A percentile compares a stretch with the other conserved stretches of the same genome.
These are phyloP conservation scores for Pluvialis apricaria DNA, from an alignment of 2,113 vertebrate species.

Conservation along the genomic window DNA sequence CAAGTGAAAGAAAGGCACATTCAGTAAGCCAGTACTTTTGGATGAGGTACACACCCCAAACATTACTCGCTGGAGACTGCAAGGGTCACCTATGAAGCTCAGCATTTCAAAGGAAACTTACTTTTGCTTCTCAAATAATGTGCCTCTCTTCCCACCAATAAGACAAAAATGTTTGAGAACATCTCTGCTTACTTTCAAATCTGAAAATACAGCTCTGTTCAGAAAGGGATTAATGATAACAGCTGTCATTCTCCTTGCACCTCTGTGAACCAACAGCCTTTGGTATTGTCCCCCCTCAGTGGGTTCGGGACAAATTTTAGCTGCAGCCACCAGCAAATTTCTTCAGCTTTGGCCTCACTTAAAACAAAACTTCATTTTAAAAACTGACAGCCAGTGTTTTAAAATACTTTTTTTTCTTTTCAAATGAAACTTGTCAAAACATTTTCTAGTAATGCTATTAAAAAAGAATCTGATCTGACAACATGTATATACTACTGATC, in stretches of 20 bases:
- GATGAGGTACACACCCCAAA: not conserved
- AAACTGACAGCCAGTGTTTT: not conserved
- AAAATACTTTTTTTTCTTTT: not conserved
- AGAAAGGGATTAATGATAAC: not conserved
- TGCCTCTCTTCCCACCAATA: not conserved
- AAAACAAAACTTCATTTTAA: not conserved
- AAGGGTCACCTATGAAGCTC: not conserved
- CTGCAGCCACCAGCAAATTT: not conserved
- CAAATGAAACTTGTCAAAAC: not conserved
- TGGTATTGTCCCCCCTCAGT: not conserved
- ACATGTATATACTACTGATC: not conserved
- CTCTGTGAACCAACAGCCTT: not conserved
- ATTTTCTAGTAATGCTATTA: not conserved
- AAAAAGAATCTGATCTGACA: not conserved
- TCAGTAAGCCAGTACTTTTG: not conserved
- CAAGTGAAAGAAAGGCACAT: not conserved
- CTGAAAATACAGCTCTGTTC: not conserved
- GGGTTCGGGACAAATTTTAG: not conserved
- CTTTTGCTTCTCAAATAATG: not conserved
- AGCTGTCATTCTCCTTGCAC: not conserved
- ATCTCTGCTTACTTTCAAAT: not conserved
- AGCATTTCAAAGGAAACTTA: not conserved
- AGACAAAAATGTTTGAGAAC: not conserved
- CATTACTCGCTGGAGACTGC: not conserved
- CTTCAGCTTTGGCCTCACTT: not conserved